These are phyloP conservation scores for Heterotis niloticus DNA, from an alignment of 2,113 vertebrate genomes.

Conservation along the genomic window DNA sequence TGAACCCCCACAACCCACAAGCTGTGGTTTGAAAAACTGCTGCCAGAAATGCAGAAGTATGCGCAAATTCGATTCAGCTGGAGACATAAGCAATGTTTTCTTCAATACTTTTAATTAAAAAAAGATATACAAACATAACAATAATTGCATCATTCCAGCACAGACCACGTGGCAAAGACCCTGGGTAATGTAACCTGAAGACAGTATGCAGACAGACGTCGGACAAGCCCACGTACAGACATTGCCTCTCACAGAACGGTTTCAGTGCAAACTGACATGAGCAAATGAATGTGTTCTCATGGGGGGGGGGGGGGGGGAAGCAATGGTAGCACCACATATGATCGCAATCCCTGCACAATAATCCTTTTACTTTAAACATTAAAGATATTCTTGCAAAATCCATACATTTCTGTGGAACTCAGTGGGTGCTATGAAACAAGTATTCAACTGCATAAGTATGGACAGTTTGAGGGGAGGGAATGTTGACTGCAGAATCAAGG, in stretches of 20 bases:
- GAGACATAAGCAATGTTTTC: not conserved
- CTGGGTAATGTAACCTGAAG: slow-evolving; percentile 36
- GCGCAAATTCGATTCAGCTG: not conserved
- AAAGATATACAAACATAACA: slow-evolving; percentile 27
- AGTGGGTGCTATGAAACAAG: slow-evolving; percentile 25
- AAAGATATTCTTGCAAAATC: slow-evolving; percentile 61
- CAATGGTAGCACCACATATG: slow-evolving; percentile 15
- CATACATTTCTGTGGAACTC: slow-evolving; percentile 26
- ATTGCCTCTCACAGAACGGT: slow-evolving; percentile 1
- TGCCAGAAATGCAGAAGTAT: no score
- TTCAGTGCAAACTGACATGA: slow-evolving; percentile 24
- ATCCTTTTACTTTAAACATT: slow-evolving; percentile 67
- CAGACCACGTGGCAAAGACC: slow-evolving; percentile 38
- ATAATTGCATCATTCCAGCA: slow-evolving; percentile 46
- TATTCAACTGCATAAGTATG: not conserved
- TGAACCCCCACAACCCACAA: no score
- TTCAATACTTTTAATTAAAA: slow-evolving; percentile 54
- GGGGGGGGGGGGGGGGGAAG: not conserved
- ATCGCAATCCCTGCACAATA: slow-evolving; percentile 43
- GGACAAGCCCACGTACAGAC: not conserved
- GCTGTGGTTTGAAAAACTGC: no score
- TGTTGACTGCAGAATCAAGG: slow-evolving; percentile 23
- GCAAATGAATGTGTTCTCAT: not conserved
- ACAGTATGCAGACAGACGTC: slow-evolving; percentile 13
- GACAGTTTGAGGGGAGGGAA: not conserved